Evolutionary conservation across 1,140 invertebrate species (phyloP), one percentile per base, ranked within the genome.

Genomic region (Maconellicoccus hirsutus): DNA sequence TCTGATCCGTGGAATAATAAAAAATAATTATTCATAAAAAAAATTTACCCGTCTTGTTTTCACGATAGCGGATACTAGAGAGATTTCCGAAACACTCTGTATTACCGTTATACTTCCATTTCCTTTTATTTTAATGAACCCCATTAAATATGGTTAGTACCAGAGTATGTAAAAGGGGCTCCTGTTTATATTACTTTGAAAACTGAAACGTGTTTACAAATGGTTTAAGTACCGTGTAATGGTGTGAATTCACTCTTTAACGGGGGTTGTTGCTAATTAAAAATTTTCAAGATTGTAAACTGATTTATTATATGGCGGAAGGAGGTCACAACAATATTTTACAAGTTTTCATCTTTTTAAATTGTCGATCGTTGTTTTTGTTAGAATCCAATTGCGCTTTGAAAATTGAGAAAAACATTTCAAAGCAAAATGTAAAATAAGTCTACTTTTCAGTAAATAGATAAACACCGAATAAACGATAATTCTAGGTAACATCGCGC

Each of bases 131-230:
- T 52, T 52, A 52, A 52, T 52, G 42, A 52, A 52, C n/a, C 2
- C 42, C 42, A 52, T 52, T 52, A 52, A 52, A 52, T 52, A 52
- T 52, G 42, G 42, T 52, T 52, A 52, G 42, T 19, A 52, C n/a
- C 42, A 52, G 10, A 19, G 42, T 52, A 52, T 19, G n/a, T 52
- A 19, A 14, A 16, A 16, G 42, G 42, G 42, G 42, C 42, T 52
- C 2, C 12, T 52, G 42, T 16, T 52, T 52, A 52, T 52, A 52
- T 52, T 52, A 16, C 12, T 52, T 52, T 52, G 42, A 52, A 52
- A 52, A 52, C 42, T 52, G 42, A 52, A 52, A 52, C 42, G 16
- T 52, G 42, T 52, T 52, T 52, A 52, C n/a, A 52, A 52, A 52
- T 52, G 42, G 42, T 16, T 52, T 52, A 52, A 52, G 42, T 52